Evolutionary conservation across 2,113 vertebrate species (phyloP).

Genomic region (Telmatochromis sp.): DNA sequence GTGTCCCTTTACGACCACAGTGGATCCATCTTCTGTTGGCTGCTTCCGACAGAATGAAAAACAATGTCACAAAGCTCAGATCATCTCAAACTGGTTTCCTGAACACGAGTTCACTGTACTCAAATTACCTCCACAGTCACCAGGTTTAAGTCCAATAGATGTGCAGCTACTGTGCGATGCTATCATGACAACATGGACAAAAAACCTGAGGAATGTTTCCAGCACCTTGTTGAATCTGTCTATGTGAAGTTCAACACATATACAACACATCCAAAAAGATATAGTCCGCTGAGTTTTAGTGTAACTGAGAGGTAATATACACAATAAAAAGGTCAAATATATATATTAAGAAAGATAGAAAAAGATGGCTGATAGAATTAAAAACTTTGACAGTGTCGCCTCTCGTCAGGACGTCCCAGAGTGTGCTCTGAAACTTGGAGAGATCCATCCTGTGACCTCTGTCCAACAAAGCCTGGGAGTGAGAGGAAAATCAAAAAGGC

Average conservation of each 20-base stretch:
- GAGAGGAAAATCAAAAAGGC: neutral
- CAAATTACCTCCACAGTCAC: too few species aligned
- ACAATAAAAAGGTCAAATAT: neutral
- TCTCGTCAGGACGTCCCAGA: constrained; percentile 45
- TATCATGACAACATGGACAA: neutral
- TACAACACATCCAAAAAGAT: neutral
- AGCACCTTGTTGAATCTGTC: neutral
- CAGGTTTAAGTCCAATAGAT: neutral
- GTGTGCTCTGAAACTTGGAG: constrained; percentile 41
- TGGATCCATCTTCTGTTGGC: neutral
- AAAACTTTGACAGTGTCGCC: constrained; percentile 50
- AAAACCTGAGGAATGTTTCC: neutral
- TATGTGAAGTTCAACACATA: neutral
- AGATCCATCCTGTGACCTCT: constrained; percentile 42
- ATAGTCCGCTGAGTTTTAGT: neutral
- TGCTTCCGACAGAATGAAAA: neutral
- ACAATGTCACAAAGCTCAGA: neutral
- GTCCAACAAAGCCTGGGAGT: constrained; percentile 48
- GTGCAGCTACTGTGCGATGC: neutral
- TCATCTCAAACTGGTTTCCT: too few species aligned
- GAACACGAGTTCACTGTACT: too few species aligned
- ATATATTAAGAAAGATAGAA: neutral
- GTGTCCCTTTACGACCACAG: neutral
- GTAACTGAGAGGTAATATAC: neutral
- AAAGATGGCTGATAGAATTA: neutral